These are phyloP conservation scores for Plebejus anna DNA, from an alignment of 2,888 invertebrate species.

Conservation along the genomic window DNA sequence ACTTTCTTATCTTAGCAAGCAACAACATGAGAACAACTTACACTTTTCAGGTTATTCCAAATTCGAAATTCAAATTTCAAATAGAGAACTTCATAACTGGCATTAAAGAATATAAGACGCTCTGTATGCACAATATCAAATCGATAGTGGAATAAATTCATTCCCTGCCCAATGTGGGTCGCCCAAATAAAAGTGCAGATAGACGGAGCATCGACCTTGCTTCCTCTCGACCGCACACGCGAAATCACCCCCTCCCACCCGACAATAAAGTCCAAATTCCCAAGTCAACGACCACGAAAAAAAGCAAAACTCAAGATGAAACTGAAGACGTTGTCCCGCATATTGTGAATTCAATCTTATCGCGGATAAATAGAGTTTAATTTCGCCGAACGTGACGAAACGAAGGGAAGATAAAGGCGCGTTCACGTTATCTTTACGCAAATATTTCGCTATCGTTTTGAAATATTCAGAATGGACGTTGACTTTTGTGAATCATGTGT, in stretches of 20 bases:
- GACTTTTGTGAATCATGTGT: constrained; percentile 44
- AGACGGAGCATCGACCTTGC: constrained; percentile 77
- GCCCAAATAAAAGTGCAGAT: constrained; percentile 73
- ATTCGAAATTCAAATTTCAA: constrained; percentile 5
- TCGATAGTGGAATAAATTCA: constrained; percentile 79
- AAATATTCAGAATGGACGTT: constrained; percentile 63
- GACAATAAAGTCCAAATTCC: constrained; percentile 52
- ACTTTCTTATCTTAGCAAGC: background rate
- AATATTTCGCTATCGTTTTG: constrained; percentile 74
- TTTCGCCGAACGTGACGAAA: constrained; percentile 44
- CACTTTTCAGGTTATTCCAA: background rate
- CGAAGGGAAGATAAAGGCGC: constrained; percentile 66
- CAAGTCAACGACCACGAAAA: constrained; percentile 53
- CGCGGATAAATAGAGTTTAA: constrained; percentile 35
- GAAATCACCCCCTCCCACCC: constrained; percentile 46
- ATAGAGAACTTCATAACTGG: background rate
- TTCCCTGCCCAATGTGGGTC: constrained; percentile 74
- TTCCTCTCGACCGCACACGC: constrained; percentile 50
- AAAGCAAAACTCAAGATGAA: constrained; percentile 75
- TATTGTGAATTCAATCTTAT: constrained; percentile 52
- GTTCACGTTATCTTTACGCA: constrained; percentile 74
- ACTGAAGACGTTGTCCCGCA: constrained; percentile 60
- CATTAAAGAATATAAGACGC: constrained; percentile 8
- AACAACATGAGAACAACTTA: background rate
- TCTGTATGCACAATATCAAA: constrained; percentile 66